Evolutionary conservation across 2,113 vertebrate genomes (phyloP), one percentile per base, ranked within the genome.

Genomic region (Morone chrysops): DNA sequence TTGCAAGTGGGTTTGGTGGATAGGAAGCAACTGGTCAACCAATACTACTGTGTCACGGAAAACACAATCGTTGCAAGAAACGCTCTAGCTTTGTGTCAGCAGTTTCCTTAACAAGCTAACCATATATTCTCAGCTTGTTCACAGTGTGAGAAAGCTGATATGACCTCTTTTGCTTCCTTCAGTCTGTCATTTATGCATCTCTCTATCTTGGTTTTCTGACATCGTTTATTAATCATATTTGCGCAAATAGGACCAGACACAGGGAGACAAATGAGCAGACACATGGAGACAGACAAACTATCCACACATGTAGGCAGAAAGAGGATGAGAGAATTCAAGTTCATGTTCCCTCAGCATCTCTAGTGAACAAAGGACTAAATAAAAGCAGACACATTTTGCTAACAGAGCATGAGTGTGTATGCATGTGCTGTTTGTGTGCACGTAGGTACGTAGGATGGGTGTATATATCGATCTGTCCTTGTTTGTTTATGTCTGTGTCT

Each of bases 271-370:
- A 84, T 43, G 57, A 48, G 60, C 40, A 85, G 60, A 87, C 60
- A 18, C 71, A 75, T n/a, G 48, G 87, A 90, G 70, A 78, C 76
- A 43, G 41, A 80, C 74, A 84, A 85, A 88, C 69, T 48, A 76
- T 11, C 22, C 6, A 0, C 67, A 83, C 77, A 87, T 79, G 79
- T 8, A 22, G 75, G 17, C 81, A 87, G 86, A 69, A 90, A 87
- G 81, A 72, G 22, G 70, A 81, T 73, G 78, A 87, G 82, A 81
- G 60, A 65, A 82, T 70, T n/a, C 31, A 75, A 85, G 71, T 61
- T 69, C 40, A 48, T 48, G 56, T 84, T 61, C 22, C 70, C 70
- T 88, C 45, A 38, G 71, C 75, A 80, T 69, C 71, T 73, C 18
- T 4, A 78, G 65, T 73, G 87, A 89, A 82, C 70, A 87, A 82